Conservation (phyloP, 2,113 vertebrate species). For the Jaculus jaculus region DNA sequence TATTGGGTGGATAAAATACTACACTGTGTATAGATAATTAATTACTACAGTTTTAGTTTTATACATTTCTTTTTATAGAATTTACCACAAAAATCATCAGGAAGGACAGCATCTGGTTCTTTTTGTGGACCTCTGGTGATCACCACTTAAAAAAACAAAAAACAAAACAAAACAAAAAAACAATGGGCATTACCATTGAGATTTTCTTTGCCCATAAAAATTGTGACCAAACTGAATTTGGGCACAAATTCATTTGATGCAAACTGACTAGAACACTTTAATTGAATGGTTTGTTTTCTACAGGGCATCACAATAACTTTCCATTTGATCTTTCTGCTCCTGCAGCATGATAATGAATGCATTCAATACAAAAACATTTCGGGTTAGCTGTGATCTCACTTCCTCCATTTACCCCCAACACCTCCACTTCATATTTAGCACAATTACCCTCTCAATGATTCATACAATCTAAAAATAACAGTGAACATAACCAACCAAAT, state of each 20-base stretch:
- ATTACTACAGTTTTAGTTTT: background rate
- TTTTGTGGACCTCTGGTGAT: background rate
- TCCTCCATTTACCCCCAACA: background rate
- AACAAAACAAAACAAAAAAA: background rate
- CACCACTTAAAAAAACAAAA: too few species aligned
- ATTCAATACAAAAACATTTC: conserved; percentile 6
- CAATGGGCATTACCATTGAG: background rate
- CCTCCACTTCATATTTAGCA: background rate
- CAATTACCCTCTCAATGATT: conserved; percentile 5
- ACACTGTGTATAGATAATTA: background rate
- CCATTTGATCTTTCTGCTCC: conserved; percentile 2
- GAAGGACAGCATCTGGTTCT: background rate
- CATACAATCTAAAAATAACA: conserved; percentile 25
- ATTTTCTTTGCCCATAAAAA: background rate
- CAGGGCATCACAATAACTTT: background rate
- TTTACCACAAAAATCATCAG: background rate
- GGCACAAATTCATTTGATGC: conserved; percentile 8
- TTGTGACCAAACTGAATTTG: conserved; percentile 4
- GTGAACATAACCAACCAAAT: background rate
- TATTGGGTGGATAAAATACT: background rate
- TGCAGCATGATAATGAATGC: background rate
- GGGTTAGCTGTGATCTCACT: background rate
- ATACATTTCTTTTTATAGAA: background rate
- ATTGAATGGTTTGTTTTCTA: background rate
- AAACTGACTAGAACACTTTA: conserved; percentile 25